Evolutionary conservation across 2,888 invertebrate species (phyloP).

Genomic region (Apamea anceps): DNA sequence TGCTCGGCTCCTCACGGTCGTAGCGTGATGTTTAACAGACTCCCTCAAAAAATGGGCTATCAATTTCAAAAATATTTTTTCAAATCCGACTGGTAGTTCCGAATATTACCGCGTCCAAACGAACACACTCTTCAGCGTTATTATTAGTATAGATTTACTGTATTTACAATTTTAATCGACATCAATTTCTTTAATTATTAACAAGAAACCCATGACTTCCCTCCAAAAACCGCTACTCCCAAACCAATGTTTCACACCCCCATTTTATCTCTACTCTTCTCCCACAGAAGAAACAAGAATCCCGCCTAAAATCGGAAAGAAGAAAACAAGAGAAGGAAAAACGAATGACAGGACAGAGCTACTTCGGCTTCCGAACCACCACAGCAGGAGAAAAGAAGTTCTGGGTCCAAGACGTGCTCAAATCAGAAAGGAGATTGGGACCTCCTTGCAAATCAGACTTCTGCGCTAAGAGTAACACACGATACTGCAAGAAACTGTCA

Average conservation of each 20-base stretch:
- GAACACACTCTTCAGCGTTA: no score
- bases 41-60: no score
- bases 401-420: conserved; percentile 81
- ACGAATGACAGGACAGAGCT: conserved; percentile 81
- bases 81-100: no score
- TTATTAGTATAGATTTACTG: no score
- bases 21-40: no score
- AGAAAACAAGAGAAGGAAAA: conserved; percentile 77
- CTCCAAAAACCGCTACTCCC: no score
- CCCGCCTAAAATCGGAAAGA: conserved; percentile 70
- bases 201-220: background rate
- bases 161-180: no score
- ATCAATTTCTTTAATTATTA: no score
- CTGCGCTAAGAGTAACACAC: conserved; percentile 70
- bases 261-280: conserved; percentile 44
- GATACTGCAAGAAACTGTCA: conserved; percentile 70
- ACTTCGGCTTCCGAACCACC: conserved; percentile 77
- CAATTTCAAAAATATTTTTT: no score
- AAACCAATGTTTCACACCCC: background rate
- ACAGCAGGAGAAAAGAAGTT: conserved; percentile 65
- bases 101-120: no score
- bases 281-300: conserved; percentile 69
- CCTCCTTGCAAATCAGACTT: conserved; percentile 72
- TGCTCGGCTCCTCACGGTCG: no score
- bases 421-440: conserved; percentile 77